Percentiles rank a stretch among this genome's conserved stretches.
These are phyloP conservation scores for Leptodirus hochenwartii DNA, from an alignment of 2,888 invertebrate species.

Conservation along the genomic window DNA sequence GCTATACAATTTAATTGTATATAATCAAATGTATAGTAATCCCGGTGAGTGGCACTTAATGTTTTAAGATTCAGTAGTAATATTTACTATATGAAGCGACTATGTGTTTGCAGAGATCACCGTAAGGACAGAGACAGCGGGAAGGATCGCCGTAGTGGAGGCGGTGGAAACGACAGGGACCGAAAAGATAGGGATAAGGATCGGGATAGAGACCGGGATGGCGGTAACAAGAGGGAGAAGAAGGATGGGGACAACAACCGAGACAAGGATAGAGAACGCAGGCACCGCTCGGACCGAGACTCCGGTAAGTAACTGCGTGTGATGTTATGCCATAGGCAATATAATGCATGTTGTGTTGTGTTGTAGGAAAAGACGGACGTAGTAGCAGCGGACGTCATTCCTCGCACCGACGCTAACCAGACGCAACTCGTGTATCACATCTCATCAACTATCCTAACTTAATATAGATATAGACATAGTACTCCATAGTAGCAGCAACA, in stretches of 20 bases:
- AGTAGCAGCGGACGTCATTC: too few species aligned
- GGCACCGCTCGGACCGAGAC: slow-evolving; percentile 22
- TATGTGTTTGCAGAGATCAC: slow-evolving; percentile 3
- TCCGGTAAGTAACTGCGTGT: slow-evolving; percentile 15
- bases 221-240: slow-evolving; percentile 18
- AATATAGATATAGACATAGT: too few species aligned
- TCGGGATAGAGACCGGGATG: slow-evolving; percentile 12
- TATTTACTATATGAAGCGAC: slow-evolving; percentile 3
- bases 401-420: too few species aligned
- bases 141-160: too few species aligned
- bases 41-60: slow-evolving; percentile 2
- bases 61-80: too few species aligned
- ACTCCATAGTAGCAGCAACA: too few species aligned
- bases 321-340: too few species aligned
- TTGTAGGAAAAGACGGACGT: too few species aligned
- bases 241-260: slow-evolving; percentile 15
- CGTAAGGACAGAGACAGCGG: slow-evolving; percentile 14
- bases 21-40: slow-evolving; percentile 1
- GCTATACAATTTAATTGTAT: slow-evolving; percentile 3
- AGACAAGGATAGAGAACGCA: slow-evolving; percentile 16
- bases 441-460: too few species aligned
- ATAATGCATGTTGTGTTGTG: too few species aligned
- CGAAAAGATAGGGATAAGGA: slow-evolving; percentile 11
- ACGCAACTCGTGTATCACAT: too few species aligned
- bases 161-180: slow-evolving; percentile 14